A percentile compares a stretch with the other conserved stretches of the same genome.
Evolutionary conservation across 2,888 invertebrate genomes (phyloP).

Genomic region (Onchidella celtica): DNA sequence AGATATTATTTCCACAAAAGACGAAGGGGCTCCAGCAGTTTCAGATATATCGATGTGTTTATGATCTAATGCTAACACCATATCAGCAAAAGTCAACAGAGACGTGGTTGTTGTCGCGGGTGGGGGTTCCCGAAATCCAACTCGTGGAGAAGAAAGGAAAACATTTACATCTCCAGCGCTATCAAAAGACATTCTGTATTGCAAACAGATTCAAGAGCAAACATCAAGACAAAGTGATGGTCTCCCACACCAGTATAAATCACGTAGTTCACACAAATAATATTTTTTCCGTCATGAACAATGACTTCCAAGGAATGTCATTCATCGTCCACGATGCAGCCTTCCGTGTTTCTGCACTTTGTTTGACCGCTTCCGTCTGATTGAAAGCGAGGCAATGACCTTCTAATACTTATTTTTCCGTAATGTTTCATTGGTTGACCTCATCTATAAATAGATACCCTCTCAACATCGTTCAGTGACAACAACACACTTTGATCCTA

Average conservation of each 20-base stretch:
- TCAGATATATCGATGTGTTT: conserved; percentile 29
- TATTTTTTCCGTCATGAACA: conserved; percentile 2
- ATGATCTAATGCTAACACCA: conserved; percentile 44
- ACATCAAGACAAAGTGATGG: not conserved
- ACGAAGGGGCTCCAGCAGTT: not conserved
- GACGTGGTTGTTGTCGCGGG: conserved; percentile 31
- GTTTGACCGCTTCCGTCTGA: conserved; percentile 49
- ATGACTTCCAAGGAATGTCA: conserved; percentile 42
- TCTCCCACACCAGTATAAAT: not conserved
- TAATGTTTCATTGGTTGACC: conserved; percentile 20
- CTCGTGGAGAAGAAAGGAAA: conserved; percentile 47
- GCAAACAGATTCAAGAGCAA: not conserved
- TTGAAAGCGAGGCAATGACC: conserved; percentile 28
- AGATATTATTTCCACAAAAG: not conserved
- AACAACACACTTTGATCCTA: not conserved
- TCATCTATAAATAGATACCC: conserved; percentile 21
- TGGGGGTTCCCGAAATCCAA: conserved; percentile 44
- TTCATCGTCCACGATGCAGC: conserved; percentile 52
- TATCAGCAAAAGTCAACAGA: conserved; percentile 48
- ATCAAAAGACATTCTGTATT: conserved; percentile 42
- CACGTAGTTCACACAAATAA: not conserved
- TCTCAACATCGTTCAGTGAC: not conserved
- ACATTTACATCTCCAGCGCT: conserved; percentile 41
- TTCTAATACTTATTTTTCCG: not conserved
- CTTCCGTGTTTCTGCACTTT: conserved; percentile 38